Conservation (phyloP, 2,113 vertebrate species). For the Larimichthys crocea region DNA sequence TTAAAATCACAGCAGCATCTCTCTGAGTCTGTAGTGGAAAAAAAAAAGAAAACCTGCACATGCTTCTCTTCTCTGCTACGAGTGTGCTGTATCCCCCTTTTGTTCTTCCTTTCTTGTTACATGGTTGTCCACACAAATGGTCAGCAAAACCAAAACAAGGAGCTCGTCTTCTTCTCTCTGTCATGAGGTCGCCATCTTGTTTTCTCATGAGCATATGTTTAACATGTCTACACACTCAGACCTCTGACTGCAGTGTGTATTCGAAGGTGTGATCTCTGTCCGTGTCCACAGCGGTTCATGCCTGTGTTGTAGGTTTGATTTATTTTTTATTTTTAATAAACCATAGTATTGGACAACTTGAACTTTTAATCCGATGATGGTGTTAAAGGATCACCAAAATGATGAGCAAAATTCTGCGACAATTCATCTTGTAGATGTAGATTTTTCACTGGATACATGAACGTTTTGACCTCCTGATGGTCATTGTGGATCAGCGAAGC, state of each 20-base stretch:
- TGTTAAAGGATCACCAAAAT: neutral
- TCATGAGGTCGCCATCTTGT: neutral
- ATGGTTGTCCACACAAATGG: neutral
- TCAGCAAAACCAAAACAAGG: neutral
- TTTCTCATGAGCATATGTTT: neutral
- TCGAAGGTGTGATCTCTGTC: neutral
- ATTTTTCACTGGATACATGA: neutral
- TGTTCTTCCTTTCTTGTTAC: neutral
- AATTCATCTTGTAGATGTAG: neutral
- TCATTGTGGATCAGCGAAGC: neutral
- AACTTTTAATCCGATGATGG: neutral
- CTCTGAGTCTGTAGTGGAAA: neutral
- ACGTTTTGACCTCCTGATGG: neutral
- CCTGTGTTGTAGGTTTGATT: neutral
- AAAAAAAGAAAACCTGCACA: neutral
- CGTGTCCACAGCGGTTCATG: neutral
- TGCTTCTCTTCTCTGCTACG: neutral
- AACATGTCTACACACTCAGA: neutral
- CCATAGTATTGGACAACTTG: neutral
- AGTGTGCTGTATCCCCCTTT: neutral
- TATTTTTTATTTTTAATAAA: neutral
- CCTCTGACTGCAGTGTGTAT: neutral
- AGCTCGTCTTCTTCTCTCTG: neutral
- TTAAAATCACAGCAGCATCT: neutral
- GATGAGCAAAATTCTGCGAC: neutral